Percentiles rank a stretch among this genome's conserved stretches.
Conservation (phyloP, 1,140 invertebrate species). For the Drosophila triauraria region DNA sequence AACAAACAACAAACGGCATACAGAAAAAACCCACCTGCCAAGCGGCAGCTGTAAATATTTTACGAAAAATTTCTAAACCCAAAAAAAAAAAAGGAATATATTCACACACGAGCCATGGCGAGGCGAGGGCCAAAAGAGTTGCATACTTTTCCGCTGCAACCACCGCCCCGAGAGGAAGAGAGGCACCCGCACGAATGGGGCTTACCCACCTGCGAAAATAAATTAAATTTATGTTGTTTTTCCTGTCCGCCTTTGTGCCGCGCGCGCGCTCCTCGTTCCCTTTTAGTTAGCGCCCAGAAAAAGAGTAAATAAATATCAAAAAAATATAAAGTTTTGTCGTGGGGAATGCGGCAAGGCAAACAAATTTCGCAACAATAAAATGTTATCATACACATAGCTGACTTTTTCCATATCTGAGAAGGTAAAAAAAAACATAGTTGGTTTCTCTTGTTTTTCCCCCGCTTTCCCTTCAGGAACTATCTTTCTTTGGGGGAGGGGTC, state of each 20-base stretch:
- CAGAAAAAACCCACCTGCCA: slow-evolving; percentile 10
- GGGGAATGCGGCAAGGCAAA: slow-evolving; percentile 51
- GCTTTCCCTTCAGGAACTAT: slow-evolving; percentile 1
- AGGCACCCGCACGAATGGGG: slow-evolving; percentile 5
- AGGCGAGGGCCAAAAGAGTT: slow-evolving; percentile 37
- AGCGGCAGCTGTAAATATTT: slow-evolving; percentile 67
- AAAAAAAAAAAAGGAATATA: slow-evolving; percentile 15
- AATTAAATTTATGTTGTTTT: slow-evolving; percentile 81
- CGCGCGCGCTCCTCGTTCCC: slow-evolving; percentile 2
- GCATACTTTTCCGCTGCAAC: slow-evolving; percentile 50
- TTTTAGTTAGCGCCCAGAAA: slow-evolving; percentile 58
- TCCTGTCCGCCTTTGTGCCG: slow-evolving; percentile 48
- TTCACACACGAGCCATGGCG: slow-evolving; percentile 7
- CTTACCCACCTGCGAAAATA: slow-evolving; percentile 74
- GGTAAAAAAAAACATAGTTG: slow-evolving; percentile 9
- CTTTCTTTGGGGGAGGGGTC: neutral
- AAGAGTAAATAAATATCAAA: slow-evolving; percentile 53
- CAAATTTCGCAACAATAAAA: slow-evolving; percentile 77
- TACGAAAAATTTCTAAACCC: slow-evolving; percentile 66
- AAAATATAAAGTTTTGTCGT: slow-evolving; percentile 48
- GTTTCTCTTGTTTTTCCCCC: slow-evolving; percentile 12
- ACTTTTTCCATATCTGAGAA: slow-evolving; percentile 54
- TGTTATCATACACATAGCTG: slow-evolving; percentile 64
- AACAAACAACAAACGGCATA: slow-evolving; percentile 54
- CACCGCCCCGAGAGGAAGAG: no score